Evolutionary conservation across 2,888 invertebrate genomes (phyloP), one percentile per base, ranked within the genome.

Genomic region (Mesoligia furuncula): DNA sequence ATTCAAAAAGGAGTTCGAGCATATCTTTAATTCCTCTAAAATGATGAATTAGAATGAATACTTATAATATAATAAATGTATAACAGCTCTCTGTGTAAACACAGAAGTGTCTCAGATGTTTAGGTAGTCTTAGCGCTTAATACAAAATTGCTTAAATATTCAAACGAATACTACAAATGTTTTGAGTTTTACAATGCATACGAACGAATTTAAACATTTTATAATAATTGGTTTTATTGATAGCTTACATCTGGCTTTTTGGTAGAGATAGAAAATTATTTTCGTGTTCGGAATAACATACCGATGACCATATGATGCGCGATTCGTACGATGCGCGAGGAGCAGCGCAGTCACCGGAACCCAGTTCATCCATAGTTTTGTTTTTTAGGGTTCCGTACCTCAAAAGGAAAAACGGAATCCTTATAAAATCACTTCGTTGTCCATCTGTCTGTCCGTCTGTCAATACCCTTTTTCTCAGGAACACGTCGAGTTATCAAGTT

Each of bases 311-410:
- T n/a, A n/a, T n/a, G n/a, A n/a, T n/a, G n/a, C n/a, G n/a, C n/a
- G n/a, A n/a, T n/a, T n/a, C 99, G 45, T 99, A 99, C 93, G 98
- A 99, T 92, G 98, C 99, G 87, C 92, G 94, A 79, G 93, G 91
- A 0, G 94, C 95, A 2, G 91, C 93, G 5, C 97, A 97, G 73
- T 94, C 97, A 31, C 95, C 96, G 9, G 96, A 93, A 7, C 96
- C 92, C 0, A 95, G 97, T 68, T 97, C 98, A 39, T 99, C 99
- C 93, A 98, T 15, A 1, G 64, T 75, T 75, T 39, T 65, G 57
- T 17, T 64, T 73, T 72, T 36, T 36, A 36, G 36, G 36, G 36
- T 36, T 36, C 36, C 36, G 6, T 36, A 36, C 6, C 6, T 36
- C 36, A 36, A 36, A 36, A 7, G 36, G 36, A 36, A 6, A 36